A percentile compares a stretch with the other conserved stretches of the same genome.
phyloP scores from a whole-genome alignment of 1,140 invertebrate genomes.

The Zophobas morio region DNA sequence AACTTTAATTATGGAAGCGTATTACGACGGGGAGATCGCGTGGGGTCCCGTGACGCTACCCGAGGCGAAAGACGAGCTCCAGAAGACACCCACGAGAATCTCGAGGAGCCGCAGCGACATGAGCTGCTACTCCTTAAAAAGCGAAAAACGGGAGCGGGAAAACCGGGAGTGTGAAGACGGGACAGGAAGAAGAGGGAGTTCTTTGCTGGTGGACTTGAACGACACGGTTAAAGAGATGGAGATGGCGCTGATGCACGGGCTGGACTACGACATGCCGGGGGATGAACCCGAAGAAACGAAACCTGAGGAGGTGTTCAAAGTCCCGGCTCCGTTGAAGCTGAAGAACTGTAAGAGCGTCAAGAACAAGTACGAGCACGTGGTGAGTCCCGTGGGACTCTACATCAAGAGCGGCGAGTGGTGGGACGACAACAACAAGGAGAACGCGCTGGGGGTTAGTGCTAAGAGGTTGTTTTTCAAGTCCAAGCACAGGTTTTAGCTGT shows the following conservation, averaged over 20 bases:
- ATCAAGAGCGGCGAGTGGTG: no score
- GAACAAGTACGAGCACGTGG: slow-evolving; percentile 7
- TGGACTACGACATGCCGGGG: slow-evolving; percentile 5
- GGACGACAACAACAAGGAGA: neutral
- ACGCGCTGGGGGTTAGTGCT: no score
- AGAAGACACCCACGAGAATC: slow-evolving; percentile 1
- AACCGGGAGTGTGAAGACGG: neutral
- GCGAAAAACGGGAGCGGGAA: neutral
- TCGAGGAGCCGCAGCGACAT: slow-evolving; percentile 8
- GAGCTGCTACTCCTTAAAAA: neutral
- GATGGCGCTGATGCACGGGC: slow-evolving; percentile 3
- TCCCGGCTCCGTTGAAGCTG: neutral
- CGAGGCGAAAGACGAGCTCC: slow-evolving; percentile 23
- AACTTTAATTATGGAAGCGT: slow-evolving; percentile 39
- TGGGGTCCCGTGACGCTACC: slow-evolving; percentile 13
- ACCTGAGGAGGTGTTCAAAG: neutral
- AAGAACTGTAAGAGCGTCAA: neutral
- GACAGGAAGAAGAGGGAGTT: neutral
- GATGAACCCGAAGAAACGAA: neutral
- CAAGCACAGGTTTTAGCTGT: no score
- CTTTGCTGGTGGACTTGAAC: neutral
- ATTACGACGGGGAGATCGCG: slow-evolving; percentile 39
- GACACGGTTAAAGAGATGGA: slow-evolving; percentile 18
- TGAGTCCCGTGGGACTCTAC: slow-evolving; percentile 15
- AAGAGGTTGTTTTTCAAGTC: no score